Evolutionary conservation across 2,113 vertebrate genomes (phyloP), one percentile per base, ranked within the genome.

Genomic region (Sinocyclocheilus maitianheensis): DNA sequence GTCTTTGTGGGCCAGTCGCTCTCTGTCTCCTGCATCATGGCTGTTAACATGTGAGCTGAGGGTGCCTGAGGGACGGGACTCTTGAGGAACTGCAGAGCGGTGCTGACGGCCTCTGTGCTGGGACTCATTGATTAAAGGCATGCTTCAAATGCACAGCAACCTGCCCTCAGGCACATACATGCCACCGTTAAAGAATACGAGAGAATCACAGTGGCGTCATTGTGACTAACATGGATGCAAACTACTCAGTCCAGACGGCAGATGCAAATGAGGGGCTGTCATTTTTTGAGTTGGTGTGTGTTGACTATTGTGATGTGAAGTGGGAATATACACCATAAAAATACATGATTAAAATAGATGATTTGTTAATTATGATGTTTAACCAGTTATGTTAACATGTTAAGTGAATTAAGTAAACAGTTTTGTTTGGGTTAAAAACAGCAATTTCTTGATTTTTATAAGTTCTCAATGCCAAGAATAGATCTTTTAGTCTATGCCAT

Each of bases 11-110:
- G 89, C 84, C 91, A 77, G 91, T 92, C 91, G 89, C 83, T 91
- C 93, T 86, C 84, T 92, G 93, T 93, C 92, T 93, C 72, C 74
- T 86, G 74, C 92, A 91, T 89, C 88, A 87, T 90, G 91, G 90
- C 90, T 89, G 92, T 93, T 95, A 94, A 93, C 93, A 91, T 80
- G 88, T 22, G 12, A 83, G 79, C 65, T 55, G 81, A 46, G 34
- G 81, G 60, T 86, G 88, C 88, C 88, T 85, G 81, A 81, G 81
- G 88, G 89, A 84, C 89, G 6, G 2, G 91, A 82, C 87, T 80
- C 74, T 20, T 87, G 91, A 88, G 87, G 84, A 89, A 91, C 81
- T 89, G 81, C 88, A 86, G 84, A 88, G 90, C 84, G 71, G 86
- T 80, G 89, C 71, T 85, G 88, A 89, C 74, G 71, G 72, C 78